These are phyloP conservation scores for Pecten maximus DNA, from an alignment of 2,888 invertebrate genomes.

Conservation along the genomic window DNA sequence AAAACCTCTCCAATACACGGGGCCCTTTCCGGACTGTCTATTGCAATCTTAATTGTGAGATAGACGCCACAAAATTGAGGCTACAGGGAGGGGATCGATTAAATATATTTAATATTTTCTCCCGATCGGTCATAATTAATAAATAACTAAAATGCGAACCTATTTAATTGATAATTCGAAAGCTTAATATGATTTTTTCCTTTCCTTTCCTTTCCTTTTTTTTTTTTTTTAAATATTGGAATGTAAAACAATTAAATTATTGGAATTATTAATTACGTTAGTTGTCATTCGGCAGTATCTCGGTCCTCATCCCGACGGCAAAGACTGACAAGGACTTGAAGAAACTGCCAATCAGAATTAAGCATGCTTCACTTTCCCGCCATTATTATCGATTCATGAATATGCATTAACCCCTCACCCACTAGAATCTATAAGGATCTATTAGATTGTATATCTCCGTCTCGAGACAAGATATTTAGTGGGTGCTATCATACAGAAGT, in stretches of 20 bases:
- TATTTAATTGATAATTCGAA: no score
- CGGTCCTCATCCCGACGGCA: not conserved
- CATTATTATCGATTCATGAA: not conserved
- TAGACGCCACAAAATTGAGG: not conserved
- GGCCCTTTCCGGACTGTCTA: not conserved
- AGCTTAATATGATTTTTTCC: no score
- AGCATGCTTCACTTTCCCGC: constrained; percentile 32
- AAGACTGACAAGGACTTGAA: not conserved
- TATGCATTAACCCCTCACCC: not conserved
- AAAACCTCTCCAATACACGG: not conserved
- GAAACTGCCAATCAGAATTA: constrained; percentile 12
- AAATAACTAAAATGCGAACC: no score
- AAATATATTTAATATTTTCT: not conserved
- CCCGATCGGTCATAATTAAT: not conserved
- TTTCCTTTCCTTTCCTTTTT: no score
- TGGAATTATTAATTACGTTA: not conserved
- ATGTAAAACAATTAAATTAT: not conserved
- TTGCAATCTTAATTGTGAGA: not conserved
- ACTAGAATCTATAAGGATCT: not conserved
- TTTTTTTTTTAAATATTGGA: not conserved
- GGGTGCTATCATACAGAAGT: not conserved
- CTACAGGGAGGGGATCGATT: not conserved
- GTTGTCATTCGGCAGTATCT: not conserved
- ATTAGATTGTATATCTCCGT: not conserved
- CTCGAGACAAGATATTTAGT: not conserved